Evolutionary conservation across 2,113 vertebrate genomes (phyloP), one percentile per base, ranked within the genome.

Genomic region (Zeus faber): DNA sequence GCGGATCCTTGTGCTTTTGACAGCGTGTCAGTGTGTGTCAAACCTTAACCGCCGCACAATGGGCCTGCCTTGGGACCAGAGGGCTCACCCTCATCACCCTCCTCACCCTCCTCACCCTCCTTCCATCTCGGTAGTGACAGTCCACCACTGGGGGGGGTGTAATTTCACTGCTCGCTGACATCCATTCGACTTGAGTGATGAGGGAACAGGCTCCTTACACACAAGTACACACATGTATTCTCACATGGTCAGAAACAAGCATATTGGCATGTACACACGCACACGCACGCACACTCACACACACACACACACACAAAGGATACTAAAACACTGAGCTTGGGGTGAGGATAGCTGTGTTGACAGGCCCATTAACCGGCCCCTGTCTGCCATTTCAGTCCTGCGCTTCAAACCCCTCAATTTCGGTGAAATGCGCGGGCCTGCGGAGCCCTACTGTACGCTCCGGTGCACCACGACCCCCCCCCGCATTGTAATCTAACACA

Each of bases 81-180:
- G 51, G 65, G 43, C 68, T 81, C 87, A 80, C 66, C 67, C 69
- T 83, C 63, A 33, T 13, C 29, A 33, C 29, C 13, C 29, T 33
- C 29, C 3, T 3, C 8, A 7, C 13, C 29, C 3, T 3, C 8
- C 8, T 33, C 29, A 10, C 29, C 29, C 29, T 10, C 8, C 80
- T 65, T 62, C 74, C 49, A 62, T 68, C 72, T 76, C 77, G 0
- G 1, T 26, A 49, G 57, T 87, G 83, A 83, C 83, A 81, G 85
- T 72, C 68, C 77, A 80, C 73, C 62, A 65, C 21, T 62, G 62
- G 70, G 62, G 67, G 74, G 72, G 11, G 80, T 58, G 72, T 82
- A 83, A 89, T 88, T 91, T 89, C 85, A 86, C 82, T 76, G 78
- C 69, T 74, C 81, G 76, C 77, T 81, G 75, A 65, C 70, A 60